These are phyloP conservation scores for Halichoerus grypus DNA, from an alignment of 2,113 vertebrate species.

Conservation along the genomic window DNA sequence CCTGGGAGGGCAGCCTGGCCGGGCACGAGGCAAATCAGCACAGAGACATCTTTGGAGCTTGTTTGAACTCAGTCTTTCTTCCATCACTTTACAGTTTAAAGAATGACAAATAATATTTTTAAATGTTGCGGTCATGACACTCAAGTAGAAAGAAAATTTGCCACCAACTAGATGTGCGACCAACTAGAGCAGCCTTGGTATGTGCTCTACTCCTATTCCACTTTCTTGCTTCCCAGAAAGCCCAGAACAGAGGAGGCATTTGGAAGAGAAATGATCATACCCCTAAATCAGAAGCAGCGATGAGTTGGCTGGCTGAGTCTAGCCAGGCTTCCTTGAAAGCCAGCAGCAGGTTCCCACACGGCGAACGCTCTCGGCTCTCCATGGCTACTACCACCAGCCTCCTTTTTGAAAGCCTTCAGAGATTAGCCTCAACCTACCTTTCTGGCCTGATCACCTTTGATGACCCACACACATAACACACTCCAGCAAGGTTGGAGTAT, in stretches of 20 bases:
- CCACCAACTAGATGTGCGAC: background rate
- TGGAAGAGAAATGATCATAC: background rate
- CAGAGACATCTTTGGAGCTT: background rate
- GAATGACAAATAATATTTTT: background rate
- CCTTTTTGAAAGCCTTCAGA: background rate
- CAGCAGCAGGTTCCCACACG: background rate
- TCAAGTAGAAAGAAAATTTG: background rate
- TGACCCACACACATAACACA: background rate
- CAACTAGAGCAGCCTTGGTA: background rate
- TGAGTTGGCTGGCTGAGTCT: background rate
- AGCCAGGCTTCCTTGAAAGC: background rate
- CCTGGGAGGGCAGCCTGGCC: background rate
- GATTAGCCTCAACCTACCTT: background rate
- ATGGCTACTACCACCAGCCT: rapidly evolving
- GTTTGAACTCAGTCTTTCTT: background rate
- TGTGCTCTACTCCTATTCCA: rapidly evolving
- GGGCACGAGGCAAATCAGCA: background rate
- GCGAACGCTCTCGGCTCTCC: rapidly evolving
- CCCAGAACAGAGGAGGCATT: background rate
- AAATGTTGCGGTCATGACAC: background rate
- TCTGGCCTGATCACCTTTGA: background rate
- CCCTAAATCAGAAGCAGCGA: background rate
- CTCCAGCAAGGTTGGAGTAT: background rate
- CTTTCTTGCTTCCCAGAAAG: background rate
- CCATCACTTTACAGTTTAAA: background rate